Conservation (phyloP, 2,888 invertebrate genomes). For the Melanargia galathea region DNA sequence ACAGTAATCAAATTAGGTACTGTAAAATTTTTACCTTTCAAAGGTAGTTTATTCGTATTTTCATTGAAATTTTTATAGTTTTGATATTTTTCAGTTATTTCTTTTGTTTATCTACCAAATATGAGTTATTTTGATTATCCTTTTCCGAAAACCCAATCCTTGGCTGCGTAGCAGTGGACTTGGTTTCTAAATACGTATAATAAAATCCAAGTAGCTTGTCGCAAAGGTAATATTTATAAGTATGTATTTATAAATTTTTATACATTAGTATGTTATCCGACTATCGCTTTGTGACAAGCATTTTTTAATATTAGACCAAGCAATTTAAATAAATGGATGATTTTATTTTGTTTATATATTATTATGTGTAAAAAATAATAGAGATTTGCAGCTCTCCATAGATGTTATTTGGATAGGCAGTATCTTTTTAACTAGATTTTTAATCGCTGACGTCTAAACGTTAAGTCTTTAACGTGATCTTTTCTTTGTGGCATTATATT, state of each 20-base stretch:
- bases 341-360: constrained; percentile 47
- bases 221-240: constrained; percentile 70
- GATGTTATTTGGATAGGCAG: constrained; percentile 79
- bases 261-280: constrained; percentile 50
- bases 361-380: constrained; percentile 73
- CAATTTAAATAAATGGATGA: constrained; percentile 55
- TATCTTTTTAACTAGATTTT: constrained; percentile 60
- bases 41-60: neutral
- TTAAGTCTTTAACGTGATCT: neutral
- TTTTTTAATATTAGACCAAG: constrained; percentile 50
- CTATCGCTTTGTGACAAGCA: constrained; percentile 75
- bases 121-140: constrained; percentile 33
- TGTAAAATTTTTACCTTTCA: too few species aligned
- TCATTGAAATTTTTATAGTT: neutral
- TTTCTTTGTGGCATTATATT: neutral
- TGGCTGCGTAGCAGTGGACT: constrained; percentile 81
- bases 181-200: constrained; percentile 78
- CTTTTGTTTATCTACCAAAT: neutral
- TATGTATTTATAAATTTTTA: constrained; percentile 49
- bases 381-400: constrained; percentile 72
- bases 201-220: constrained; percentile 71
- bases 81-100: neutral
- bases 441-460: neutral
- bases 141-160: constrained; percentile 43
- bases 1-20: neutral